Evolutionary conservation across 2,797 vertebrate genomes (phyloP).

Genomic region (Mycteria americana): DNA sequence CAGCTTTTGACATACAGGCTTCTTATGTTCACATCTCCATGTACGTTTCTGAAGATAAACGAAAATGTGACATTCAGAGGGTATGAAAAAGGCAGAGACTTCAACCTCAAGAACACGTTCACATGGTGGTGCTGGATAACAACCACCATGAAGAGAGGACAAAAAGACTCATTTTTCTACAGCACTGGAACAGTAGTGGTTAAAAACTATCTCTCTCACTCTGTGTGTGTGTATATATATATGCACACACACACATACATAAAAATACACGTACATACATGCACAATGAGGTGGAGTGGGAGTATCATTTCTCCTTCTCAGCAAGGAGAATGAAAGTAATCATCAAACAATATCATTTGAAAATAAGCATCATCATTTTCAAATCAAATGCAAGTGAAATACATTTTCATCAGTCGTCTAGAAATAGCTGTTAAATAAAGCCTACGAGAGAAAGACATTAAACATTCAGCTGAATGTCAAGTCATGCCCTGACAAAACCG

Average conservation of each 20-base stretch:
- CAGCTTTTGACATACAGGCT: not conserved
- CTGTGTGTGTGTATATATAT: not conserved
- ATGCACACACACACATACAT: not conserved
- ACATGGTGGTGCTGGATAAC: not conserved
- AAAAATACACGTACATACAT: not conserved
- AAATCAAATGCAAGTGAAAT: not conserved
- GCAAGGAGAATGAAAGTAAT: not conserved
- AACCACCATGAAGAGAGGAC: not conserved
- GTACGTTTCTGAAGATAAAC: not conserved
- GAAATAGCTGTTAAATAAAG: not conserved
- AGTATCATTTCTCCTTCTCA: not conserved
- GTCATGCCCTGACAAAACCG: not conserved
- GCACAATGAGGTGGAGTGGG: not conserved
- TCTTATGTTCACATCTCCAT: no score
- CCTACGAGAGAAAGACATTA: not conserved
- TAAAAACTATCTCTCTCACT: not conserved
- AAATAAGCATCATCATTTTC: not conserved
- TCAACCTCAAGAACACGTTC: not conserved
- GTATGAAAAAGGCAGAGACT: not conserved
- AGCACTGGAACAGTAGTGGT: not conserved
- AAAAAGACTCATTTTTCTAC: not conserved
- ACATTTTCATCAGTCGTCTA: not conserved
- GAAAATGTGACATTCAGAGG: rapidly evolving
- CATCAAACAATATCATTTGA: not conserved
- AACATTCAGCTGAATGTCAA: not conserved